Conservation (phyloP, 2,888 invertebrate genomes). For the Carterocephalus palaemon region DNA sequence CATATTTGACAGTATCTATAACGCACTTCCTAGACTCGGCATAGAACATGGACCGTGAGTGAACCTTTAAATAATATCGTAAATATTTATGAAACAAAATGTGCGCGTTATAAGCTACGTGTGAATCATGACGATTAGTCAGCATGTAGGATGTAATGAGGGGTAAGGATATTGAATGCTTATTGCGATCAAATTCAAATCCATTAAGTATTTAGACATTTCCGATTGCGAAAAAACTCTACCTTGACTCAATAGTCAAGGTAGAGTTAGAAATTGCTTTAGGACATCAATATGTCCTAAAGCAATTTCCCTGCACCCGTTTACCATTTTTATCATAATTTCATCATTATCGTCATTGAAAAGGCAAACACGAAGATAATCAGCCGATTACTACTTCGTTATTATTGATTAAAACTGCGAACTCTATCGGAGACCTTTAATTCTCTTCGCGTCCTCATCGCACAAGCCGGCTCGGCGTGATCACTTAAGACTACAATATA, state of each 20-base stretch:
- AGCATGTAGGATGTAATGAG: slow-evolving; percentile 18
- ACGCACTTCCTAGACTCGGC: slow-evolving; percentile 2
- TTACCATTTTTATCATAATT: slow-evolving; percentile 18
- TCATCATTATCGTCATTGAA: slow-evolving; percentile 13
- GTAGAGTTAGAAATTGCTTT: too few relatives aligned
- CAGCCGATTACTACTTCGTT: neutral
- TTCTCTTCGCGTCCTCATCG: neutral
- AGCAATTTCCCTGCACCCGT: neutral
- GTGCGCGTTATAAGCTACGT: slow-evolving; percentile 12
- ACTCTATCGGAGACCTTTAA: slow-evolving; percentile 8
- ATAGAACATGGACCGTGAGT: neutral
- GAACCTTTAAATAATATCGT: slow-evolving; percentile 18
- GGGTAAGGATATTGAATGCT: slow-evolving; percentile 6
- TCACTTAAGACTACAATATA: too few relatives aligned
- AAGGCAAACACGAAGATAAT: slow-evolving; percentile 14
- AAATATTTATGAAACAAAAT: slow-evolving; percentile 20
- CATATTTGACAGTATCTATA: slow-evolving; percentile 27
- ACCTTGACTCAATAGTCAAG: too few relatives aligned
- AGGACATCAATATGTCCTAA: too few relatives aligned
- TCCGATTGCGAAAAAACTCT: too few relatives aligned
- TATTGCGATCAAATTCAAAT: slow-evolving; percentile 1
- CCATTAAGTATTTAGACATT: too few relatives aligned
- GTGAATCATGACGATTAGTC: slow-evolving; percentile 28
- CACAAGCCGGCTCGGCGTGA: slow-evolving; percentile 9
- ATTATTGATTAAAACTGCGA: slow-evolving; percentile 15